Evolutionary conservation across 2,797 vertebrate genomes (phyloP).

Genomic region (Crenuchus spilurus): DNA sequence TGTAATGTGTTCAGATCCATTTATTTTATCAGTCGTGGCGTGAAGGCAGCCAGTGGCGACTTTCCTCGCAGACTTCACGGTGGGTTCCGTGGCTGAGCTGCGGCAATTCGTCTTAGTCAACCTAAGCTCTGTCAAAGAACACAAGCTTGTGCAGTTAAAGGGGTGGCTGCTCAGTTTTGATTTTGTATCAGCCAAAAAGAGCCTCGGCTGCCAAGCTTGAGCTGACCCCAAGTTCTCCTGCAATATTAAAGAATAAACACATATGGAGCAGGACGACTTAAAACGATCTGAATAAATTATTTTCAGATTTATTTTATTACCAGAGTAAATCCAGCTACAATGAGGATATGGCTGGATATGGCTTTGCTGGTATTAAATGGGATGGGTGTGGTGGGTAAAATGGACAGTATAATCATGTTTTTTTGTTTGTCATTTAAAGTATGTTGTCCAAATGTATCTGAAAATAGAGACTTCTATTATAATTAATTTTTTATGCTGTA

Average conservation of each 20-base stretch:
- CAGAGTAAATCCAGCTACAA: no score
- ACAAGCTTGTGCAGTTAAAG: conserved; percentile 46
- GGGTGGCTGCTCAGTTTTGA: conserved; percentile 47
- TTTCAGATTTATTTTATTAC: no score
- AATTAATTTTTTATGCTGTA: no score
- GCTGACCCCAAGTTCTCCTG: conserved; percentile 24
- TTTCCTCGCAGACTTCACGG: conserved; percentile 14
- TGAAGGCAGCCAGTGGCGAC: conserved; percentile 29
- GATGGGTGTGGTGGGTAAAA: no score
- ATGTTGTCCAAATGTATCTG: no score
- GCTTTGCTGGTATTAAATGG: no score
- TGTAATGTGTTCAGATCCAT: conserved; percentile 17
- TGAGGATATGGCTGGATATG: no score
- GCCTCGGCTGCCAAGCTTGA: conserved; percentile 37
- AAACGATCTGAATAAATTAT: no score
- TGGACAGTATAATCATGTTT: no score
- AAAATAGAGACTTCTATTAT: no score
- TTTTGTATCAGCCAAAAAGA: conserved; percentile 37
- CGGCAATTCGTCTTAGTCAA: conserved; percentile 51
- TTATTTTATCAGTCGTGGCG: conserved; percentile 45
- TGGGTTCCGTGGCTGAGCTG: conserved; percentile 26
- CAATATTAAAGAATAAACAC: conserved; percentile 45
- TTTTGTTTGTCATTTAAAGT: no score
- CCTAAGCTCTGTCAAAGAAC: conserved; percentile 45
- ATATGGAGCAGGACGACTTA: conserved; percentile 34